A percentile compares a stretch with the other conserved stretches of the same genome.
Evolutionary conservation across 2,888 invertebrate genomes (phyloP).

Genomic region (Eledona agricola): DNA sequence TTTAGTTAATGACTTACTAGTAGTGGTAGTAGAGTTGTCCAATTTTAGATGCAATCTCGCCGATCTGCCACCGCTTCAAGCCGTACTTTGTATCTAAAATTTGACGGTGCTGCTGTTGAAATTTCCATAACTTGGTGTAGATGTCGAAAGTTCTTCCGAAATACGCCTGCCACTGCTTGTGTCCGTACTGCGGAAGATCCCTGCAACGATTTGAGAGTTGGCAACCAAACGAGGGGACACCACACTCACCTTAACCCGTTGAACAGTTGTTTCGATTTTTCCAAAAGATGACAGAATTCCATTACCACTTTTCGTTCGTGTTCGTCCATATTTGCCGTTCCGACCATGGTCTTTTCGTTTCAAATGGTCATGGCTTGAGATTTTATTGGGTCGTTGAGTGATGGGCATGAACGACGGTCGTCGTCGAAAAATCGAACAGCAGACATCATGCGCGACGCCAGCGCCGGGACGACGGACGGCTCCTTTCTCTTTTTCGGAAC

Average conservation of each 20-base stretch:
- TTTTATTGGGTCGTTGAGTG: constrained; percentile 36
- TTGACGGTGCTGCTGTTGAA: constrained; percentile 94
- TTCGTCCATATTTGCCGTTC: constrained; percentile 83
- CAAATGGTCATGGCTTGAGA: constrained; percentile 40
- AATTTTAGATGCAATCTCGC: constrained; percentile 98
- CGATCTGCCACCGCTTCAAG: constrained; percentile 97
- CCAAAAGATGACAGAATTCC: constrained; percentile 95
- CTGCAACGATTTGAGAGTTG: constrained; percentile 63
- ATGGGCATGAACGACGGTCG: constrained; percentile 45
- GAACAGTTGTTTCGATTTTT: constrained; percentile 96
- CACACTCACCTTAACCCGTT: constrained; percentile 85
- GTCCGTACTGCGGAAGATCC: constrained; percentile 95
- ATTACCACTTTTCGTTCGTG: constrained; percentile 91
- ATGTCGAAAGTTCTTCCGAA: constrained; percentile 97
- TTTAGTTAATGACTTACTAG: constrained; percentile 76
- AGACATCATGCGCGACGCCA: constrained; percentile 54
- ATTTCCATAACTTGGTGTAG: constrained; percentile 97
- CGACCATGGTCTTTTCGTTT: constrained; percentile 68
- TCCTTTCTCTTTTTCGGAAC: background rate
- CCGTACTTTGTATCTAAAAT: constrained; percentile 93
- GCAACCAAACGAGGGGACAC: background rate
- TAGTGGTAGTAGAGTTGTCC: constrained; percentile 98
- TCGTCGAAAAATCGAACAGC: constrained; percentile 61
- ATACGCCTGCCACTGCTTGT: constrained; percentile 97
- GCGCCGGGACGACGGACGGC: constrained; percentile 50